A percentile compares a stretch with the other conserved stretches of the same genome.
Conservation (phyloP, 2,797 vertebrate genomes). For the Ispidina lecontei region DNA sequence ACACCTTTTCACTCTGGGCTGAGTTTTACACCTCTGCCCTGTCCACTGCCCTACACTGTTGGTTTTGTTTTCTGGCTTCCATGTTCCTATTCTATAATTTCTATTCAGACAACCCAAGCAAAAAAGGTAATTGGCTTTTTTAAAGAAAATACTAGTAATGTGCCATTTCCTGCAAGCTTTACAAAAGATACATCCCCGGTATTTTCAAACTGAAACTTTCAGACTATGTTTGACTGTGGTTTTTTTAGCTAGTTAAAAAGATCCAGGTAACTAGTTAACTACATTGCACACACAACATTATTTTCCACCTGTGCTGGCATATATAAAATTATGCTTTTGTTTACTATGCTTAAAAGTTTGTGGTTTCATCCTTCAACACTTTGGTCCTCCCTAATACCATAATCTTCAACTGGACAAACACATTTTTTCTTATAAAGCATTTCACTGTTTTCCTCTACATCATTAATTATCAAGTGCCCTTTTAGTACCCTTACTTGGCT, state of each 20-base stretch:
- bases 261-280: neutral
- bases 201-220: neutral
- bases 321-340: neutral
- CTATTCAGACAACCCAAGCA: neutral
- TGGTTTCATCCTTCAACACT: neutral
- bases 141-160: neutral
- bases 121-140: neutral
- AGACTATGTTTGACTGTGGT: neutral
- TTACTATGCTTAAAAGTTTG: neutral
- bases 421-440: neutral
- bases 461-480: neutral
- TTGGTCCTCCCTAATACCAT: neutral
- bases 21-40: neutral
- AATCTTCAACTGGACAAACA: neutral
- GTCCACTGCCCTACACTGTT: neutral
- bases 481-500: neutral
- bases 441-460: neutral
- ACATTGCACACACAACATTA: neutral
- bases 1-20: neutral
- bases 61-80: neutral
- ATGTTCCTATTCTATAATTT: neutral
- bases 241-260: neutral
- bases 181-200: neutral
- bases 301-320: neutral
- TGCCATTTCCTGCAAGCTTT: neutral